Evolutionary conservation across 2,797 vertebrate species (phyloP), one percentile per base, ranked within the genome.

Genomic region (Enteromius argenteus): DNA sequence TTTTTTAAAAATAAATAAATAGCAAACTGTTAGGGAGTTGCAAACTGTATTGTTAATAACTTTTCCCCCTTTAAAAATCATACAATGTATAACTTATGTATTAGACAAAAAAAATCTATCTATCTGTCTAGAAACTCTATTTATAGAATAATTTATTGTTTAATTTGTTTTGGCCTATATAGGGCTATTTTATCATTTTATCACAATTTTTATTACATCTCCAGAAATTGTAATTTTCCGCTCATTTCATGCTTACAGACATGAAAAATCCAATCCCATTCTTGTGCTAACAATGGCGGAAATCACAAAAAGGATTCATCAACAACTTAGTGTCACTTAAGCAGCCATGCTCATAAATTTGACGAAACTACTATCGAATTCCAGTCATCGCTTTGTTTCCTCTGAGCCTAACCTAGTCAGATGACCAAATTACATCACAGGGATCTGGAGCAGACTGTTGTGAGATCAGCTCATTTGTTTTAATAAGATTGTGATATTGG

Each of bases 401-500:
- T 77, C 64, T 7, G 17, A 71, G 35, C 51, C 78, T 49, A 67
- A 80, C 30, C 68, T 76, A 78, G 83, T 78, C 80, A 80, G 77
- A 49, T 46, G 85, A 87, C 75, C 67, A 84, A 89, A 66, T 71
- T 79, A 80, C 73, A 77, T 73, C 79, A 83, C 69, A 60, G 30
- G 9, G 69, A 74, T 69, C 67, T 60, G 56, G 58, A 86, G 83
- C 79, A 77, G 84, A 62, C 84, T 80, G 79, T 58, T 67, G 68
- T 51, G 73, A 60, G 69, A 84, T 74, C 37, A 23, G 42, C 35
- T 82, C 87, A 80, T 88, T 81, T 80, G 13, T 88, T 83, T 68
- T 81, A 85, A 87, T 88, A 88, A 90, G 80, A 85, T 49, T 9
- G 32, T 78, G 85, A 84, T 74, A 80, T 79, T 75, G 35, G 44